Evolutionary conservation across 2,797 vertebrate species (phyloP).

Genomic region (Decapterus maruadsi): DNA sequence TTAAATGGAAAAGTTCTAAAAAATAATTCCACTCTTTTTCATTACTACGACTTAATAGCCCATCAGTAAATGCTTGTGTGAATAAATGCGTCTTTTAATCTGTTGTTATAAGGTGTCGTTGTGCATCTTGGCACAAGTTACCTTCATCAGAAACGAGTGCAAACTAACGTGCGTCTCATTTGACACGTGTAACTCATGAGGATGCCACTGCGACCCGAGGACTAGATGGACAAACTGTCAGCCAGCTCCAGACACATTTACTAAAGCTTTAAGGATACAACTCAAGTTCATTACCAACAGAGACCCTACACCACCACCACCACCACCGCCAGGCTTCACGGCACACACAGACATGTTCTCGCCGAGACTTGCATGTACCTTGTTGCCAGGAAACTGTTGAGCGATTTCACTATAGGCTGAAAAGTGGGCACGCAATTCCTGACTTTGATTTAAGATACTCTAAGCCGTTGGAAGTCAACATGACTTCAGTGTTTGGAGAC

Average conservation of each 20-base stretch:
- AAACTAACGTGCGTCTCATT: not conserved
- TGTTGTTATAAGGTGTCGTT: not conserved
- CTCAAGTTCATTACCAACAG: conserved; percentile 83
- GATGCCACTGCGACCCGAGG: conserved; percentile 1
- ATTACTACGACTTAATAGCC: not conserved
- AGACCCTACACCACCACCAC: not conserved
- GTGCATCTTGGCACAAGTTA: not conserved
- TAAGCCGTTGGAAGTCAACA: not conserved
- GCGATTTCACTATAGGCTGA: not conserved
- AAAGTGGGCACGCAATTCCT: not conserved
- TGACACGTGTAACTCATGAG: not conserved
- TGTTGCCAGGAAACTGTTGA: conserved; percentile 46
- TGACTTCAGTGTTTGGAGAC: not conserved
- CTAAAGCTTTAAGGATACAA: conserved; percentile 79
- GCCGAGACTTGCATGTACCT: not conserved
- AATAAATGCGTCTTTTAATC: not conserved
- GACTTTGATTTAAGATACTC: not conserved
- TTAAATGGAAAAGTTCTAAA: not conserved
- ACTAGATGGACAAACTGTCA: conserved; percentile 28
- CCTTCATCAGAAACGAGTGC: not conserved
- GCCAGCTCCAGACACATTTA: conserved; percentile 74
- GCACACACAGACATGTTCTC: conserved; percentile 26
- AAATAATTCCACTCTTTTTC: not conserved
- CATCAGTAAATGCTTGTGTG: not conserved
- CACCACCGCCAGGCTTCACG: conserved; percentile 11